Conservation (phyloP, 2,113 vertebrate species). For the Mohoua ochrocephala region DNA sequence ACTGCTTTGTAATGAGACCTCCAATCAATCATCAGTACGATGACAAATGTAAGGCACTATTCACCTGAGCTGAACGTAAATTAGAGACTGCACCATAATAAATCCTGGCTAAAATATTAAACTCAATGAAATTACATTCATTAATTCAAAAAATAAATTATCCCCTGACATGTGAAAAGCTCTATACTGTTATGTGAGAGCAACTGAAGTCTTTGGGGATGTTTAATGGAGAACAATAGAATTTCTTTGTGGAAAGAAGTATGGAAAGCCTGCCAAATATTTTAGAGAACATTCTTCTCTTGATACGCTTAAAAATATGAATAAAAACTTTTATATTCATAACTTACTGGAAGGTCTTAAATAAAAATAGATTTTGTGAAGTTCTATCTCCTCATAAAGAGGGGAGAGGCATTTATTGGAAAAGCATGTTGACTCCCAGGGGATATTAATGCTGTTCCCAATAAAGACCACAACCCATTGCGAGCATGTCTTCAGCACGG, state of each 20-base stretch:
- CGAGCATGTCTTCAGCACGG: accelerated
- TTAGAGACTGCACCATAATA: neutral
- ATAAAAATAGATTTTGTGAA: neutral
- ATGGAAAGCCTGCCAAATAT: neutral
- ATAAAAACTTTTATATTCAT: neutral
- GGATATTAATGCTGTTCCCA: neutral
- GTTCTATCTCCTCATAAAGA: neutral
- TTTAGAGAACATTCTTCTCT: neutral
- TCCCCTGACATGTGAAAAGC: neutral
- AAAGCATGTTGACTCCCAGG: neutral
- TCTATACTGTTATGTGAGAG: neutral
- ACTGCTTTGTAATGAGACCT: neutral
- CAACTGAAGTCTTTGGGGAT: neutral
- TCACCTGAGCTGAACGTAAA: slow-evolving; percentile 10
- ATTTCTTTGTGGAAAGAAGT: neutral
- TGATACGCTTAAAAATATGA: neutral
- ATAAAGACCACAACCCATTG: neutral
- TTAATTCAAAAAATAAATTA: slow-evolving; percentile 29
- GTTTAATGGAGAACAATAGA: neutral
- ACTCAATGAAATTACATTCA: neutral
- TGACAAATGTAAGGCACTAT: neutral
- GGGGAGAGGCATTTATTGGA: neutral
- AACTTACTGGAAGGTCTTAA: neutral
- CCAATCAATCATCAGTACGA: neutral
- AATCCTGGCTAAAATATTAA: slow-evolving; percentile 35